Conservation (phyloP, 2,113 vertebrate genomes). For the Lepisosteus oculatus region DNA sequence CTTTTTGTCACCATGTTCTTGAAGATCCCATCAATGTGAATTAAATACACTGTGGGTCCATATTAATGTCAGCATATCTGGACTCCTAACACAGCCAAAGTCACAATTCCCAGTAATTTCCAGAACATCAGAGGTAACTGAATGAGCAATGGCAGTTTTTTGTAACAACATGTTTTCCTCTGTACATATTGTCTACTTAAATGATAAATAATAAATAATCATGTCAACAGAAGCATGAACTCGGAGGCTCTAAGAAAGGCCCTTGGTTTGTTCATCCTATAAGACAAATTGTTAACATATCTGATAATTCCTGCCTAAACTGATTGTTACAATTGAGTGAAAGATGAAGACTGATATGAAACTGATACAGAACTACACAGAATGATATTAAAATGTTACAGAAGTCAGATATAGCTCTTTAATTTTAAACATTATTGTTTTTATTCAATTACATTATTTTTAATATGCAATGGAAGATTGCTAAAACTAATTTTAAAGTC, state of each 20-base stretch:
- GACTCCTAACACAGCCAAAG: background rate
- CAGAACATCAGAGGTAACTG: background rate
- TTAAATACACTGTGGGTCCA: background rate
- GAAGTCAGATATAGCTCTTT: too few relatives aligned
- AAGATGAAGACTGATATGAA: too few relatives aligned
- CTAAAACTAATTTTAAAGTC: too few relatives aligned
- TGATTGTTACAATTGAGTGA: too few relatives aligned
- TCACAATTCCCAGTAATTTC: background rate
- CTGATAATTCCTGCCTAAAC: background rate
- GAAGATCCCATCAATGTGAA: too few relatives aligned
- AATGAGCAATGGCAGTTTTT: background rate
- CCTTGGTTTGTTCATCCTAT: background rate
- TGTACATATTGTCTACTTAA: background rate
- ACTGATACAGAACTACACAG: too few relatives aligned
- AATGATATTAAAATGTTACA: too few relatives aligned
- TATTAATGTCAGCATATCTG: background rate
- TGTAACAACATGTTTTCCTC: background rate
- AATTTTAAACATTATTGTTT: too few relatives aligned
- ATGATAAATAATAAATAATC: background rate
- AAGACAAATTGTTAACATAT: background rate
- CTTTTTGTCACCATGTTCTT: too few relatives aligned
- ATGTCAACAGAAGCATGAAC: slow-evolving; percentile 1
- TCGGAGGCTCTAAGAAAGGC: background rate
- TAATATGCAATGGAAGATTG: too few relatives aligned
- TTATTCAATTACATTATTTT: too few relatives aligned